Evolutionary conservation across 2,113 vertebrate species (phyloP), one percentile per base, ranked within the genome.

Genomic region (Cariama cristata): DNA sequence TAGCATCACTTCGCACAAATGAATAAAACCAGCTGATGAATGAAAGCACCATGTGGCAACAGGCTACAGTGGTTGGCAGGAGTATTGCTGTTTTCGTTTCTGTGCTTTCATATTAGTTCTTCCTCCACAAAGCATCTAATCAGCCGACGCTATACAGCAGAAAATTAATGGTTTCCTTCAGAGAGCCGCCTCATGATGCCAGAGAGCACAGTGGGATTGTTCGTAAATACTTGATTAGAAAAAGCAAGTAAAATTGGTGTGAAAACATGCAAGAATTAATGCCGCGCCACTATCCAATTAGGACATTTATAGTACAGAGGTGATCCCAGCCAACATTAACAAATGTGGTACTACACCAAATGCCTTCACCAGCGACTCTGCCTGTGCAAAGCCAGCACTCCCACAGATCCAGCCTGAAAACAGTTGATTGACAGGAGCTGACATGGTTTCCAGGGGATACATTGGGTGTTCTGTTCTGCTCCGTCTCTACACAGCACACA

Each of bases 161-260:
- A 97, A 97, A 95, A 96, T 96, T 92, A 97, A 94, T 32, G 74
- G 67, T 88, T 97, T 95, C 79, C 42, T 95, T 91, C 89, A 75
- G 59, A 76, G 42, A 96, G 79, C 50, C 2, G 52, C 74, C 80
- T 96, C 80, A 44, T 4, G 35, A 91, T 93, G 91, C 77, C 94
- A 96, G 93, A 91, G 58, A 89, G 30, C 90, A 89, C 6, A 7
- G 77, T 17, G 1, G 22, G 42, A 92, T 73, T 95, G 88, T 97
- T 95, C 95, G 92, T 91, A 97, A 97, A 97, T 91, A 95, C 80
- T 91, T 91, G 23, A 86, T 95, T 94, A 86, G 58, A 86, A 97
- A 96, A 93, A 62, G 23, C 59, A 86, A 92, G 66, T 52, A 89
- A 86, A 90, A 93, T 55, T 91, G 45, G 62, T 28, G 4, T 52